Evolutionary conservation across 2,888 invertebrate genomes (phyloP).

Genomic region (Didymodactylos carnosus): DNA sequence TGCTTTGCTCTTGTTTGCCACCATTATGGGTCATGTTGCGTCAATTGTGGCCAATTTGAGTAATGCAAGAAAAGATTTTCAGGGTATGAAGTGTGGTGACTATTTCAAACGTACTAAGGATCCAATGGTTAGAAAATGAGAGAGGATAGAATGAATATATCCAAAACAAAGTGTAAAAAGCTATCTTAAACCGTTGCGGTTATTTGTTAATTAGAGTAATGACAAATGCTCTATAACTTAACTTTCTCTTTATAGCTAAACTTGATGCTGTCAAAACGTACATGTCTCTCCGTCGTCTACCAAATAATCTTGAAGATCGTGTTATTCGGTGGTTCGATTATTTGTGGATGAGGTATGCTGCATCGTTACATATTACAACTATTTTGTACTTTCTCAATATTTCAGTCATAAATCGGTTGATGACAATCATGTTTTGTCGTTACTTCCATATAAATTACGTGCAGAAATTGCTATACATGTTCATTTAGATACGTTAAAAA

Average conservation of each 20-base stretch:
- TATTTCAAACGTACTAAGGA: no score
- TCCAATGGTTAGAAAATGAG: no score
- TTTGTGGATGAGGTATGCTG: constrained; percentile 7
- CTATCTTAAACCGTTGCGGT: no score
- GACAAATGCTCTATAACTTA: not conserved
- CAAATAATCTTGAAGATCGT: constrained; percentile 78
- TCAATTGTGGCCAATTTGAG: constrained; percentile 94
- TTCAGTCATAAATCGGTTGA: constrained; percentile 14
- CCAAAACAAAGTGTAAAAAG: no score
- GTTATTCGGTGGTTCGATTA: constrained; percentile 68
- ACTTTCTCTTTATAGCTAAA: constrained; percentile 53
- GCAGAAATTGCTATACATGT: constrained; percentile 98
- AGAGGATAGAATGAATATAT: no score
- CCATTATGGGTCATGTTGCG: constrained; percentile 85
- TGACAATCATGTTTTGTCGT: constrained; percentile 13
- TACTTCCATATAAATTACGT: constrained; percentile 61
- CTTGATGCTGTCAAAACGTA: constrained; percentile 94
- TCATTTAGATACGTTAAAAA: constrained; percentile 83
- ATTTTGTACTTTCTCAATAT: no score
- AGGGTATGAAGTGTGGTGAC: constrained; percentile 64
- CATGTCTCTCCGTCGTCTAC: constrained; percentile 86
- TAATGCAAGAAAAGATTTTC: constrained; percentile 88
- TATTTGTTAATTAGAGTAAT: not conserved
- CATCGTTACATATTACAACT: no score
- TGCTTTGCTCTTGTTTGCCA: constrained; percentile 78